Evolutionary conservation across 1,140 invertebrate species (phyloP).

Genomic region (Pteromalus puparum): DNA sequence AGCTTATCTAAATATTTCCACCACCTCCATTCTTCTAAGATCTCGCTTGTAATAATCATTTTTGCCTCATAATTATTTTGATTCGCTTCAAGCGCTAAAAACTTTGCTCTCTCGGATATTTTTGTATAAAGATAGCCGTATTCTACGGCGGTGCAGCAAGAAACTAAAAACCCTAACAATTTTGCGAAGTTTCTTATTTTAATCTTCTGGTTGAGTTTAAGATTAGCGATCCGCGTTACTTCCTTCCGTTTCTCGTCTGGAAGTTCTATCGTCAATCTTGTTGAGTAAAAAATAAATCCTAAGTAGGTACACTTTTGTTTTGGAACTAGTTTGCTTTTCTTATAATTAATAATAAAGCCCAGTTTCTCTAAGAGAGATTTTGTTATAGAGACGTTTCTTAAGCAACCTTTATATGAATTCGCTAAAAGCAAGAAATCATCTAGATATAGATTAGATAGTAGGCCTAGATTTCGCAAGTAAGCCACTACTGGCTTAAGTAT

Average conservation of each 20-base stretch:
- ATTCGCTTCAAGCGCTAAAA: neutral
- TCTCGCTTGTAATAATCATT: constrained; percentile 1
- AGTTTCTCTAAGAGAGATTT: constrained; percentile 29
- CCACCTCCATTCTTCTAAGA: constrained; percentile 21
- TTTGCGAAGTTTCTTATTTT: constrained; percentile 37
- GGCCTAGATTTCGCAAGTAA: constrained; percentile 15
- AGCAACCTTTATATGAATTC: constrained; percentile 1
- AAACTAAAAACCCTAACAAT: constrained; percentile 37
- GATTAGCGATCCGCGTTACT: constrained; percentile 33
- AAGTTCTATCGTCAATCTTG: constrained; percentile 16
- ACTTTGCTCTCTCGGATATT: constrained; percentile 36
- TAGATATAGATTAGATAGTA: constrained; percentile 42
- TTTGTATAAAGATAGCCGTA: constrained; percentile 39
- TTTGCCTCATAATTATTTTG: constrained; percentile 8
- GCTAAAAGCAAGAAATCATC: constrained; percentile 42
- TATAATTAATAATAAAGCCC: constrained; percentile 50
- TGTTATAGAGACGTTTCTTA: constrained; percentile 49
- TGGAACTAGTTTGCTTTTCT: constrained; percentile 39
- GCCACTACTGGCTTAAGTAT: constrained; percentile 38
- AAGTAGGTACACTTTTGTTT: constrained; percentile 31
- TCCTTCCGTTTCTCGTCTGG: neutral
- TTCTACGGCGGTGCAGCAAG: constrained; percentile 35
- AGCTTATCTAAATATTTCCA: neutral
- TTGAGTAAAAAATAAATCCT: constrained; percentile 42
- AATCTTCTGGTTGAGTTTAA: neutral